Evolutionary conservation across 2,797 vertebrate genomes (phyloP).

Genomic region (Acipenser transmontanus): DNA sequence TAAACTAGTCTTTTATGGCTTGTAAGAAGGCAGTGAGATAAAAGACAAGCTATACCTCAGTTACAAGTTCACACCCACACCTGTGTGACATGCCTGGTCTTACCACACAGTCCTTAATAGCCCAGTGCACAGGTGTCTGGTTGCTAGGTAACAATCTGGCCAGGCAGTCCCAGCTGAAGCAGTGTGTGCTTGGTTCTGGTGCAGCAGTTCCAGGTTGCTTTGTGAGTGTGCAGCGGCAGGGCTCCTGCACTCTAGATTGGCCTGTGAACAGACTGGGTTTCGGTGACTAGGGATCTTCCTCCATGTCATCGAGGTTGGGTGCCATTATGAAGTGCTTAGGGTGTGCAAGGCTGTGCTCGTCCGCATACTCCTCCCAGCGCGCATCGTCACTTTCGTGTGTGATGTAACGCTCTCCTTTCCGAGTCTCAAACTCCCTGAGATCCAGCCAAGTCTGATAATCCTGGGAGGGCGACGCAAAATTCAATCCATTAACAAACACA

Average conservation of each 20-base stretch:
- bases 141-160: no score
- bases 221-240: slow-evolving; percentile 1
- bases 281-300: slow-evolving; percentile 83
- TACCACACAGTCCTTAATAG: neutral
- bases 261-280: slow-evolving; percentile 37
- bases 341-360: slow-evolving; percentile 78
- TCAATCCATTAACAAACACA: neutral
- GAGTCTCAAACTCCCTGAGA: slow-evolving; percentile 94
- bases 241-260: slow-evolving; percentile 37
- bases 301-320: slow-evolving; percentile 95
- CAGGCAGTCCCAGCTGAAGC: no score
- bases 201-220: slow-evolving; percentile 17
- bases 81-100: neutral
- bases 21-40: slow-evolving; percentile 26
- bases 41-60: slow-evolving; percentile 24
- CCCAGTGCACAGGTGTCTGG: neutral
- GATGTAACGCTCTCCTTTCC: slow-evolving; percentile 91
- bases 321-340: slow-evolving; percentile 98
- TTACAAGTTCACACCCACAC: slow-evolving; percentile 22
- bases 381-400: slow-evolving; percentile 96
- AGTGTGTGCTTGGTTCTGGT: no score
- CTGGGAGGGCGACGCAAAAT: slow-evolving; percentile 42
- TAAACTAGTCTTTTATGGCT: slow-evolving; percentile 22
- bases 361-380: slow-evolving; percentile 90
- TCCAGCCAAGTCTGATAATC: slow-evolving; percentile 98